Conservation (phyloP, 2,797 vertebrate species). For the Stomatorhinus walkeri region DNA sequence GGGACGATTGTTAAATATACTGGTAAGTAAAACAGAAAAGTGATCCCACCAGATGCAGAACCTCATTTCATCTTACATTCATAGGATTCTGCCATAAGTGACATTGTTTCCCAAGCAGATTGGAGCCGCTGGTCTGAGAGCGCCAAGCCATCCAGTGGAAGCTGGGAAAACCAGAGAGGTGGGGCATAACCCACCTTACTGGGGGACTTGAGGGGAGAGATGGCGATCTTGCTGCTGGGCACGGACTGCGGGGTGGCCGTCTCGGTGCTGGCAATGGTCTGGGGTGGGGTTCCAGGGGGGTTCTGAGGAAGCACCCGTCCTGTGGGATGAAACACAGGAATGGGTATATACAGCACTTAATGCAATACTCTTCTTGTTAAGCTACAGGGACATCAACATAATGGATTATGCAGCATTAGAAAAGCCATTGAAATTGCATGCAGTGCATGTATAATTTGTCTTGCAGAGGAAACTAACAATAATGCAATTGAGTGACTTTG, state of each 20-base stretch:
- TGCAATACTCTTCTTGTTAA: not conserved
- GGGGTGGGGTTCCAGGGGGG: conserved; percentile 72
- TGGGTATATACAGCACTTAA: not conserved
- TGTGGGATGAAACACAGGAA: conserved; percentile 40
- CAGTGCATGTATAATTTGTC: not conserved
- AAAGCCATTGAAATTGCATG: not conserved
- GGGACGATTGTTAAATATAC: not conserved
- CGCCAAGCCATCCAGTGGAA: not conserved
- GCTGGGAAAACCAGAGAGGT: not conserved
- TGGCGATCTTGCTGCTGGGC: conserved; percentile 89
- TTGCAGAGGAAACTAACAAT: not conserved
- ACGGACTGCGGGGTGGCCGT: conserved; percentile 69
- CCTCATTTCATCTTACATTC: not conserved
- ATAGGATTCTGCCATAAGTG: not conserved
- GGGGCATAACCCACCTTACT: conserved; percentile 71
- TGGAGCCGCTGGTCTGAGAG: not conserved
- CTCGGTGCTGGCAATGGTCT: conserved; percentile 82
- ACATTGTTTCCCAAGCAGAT: not conserved
- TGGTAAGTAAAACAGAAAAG: not conserved
- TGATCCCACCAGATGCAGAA: not conserved
- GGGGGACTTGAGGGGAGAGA: conserved; percentile 93
- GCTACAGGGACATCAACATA: not conserved
- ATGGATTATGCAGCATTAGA: not conserved
- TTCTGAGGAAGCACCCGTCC: conserved; percentile 83
- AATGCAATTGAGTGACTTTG: too few relatives aligned